Base-by-base conservation (phyloP, 2,888 invertebrate genomes). In the Cyclophora albipunctata region DNA sequence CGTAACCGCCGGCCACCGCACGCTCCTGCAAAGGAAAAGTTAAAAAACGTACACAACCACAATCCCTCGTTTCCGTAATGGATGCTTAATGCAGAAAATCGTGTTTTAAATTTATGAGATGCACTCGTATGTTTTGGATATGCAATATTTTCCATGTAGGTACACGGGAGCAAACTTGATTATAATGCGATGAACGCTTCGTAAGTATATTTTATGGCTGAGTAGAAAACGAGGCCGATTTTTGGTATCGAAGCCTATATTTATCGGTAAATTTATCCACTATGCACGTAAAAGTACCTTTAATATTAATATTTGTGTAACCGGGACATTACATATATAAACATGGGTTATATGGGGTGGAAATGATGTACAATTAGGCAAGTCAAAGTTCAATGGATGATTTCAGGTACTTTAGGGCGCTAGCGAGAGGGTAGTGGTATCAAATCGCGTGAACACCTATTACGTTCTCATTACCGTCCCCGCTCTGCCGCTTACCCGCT, bases 381-480 rank as follows among this genome's bases (percentile, higher is more conserved):
- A 20, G 20, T 20, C 20, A 20, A 20, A 20, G 20, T 20, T 20
- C 20, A 20, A 20, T 20, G 20, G 20, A 20, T 20, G 20, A 20
- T 20, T 20, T 20, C 20, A 20, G 20, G 20, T 20, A 20, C 20
- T 20, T 20, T 20, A 20, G 20, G 65, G 53, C 45, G 43, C 43
- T 3, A 6, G 43, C 60, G 53, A 37, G 37, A 5, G 4, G 37
- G 37, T 37, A 37, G 37, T 37, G 37, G 71, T 66, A 68, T 64
- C 69, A 69, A 73, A 73, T 75, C 74, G 68, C 65, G 54, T 67
- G 69, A 74, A 75, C 76, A 76, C 75, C 79, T 79, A 81, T 81
- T 80, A 79, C 73, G 73, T 78, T 78, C 78, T 78, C 79, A 80
- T 81, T 81, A 80, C 71, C 73, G 68, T 64, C 68, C 69, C 67